Evolutionary conservation across 2,888 invertebrate genomes (phyloP).

Genomic region (Lycocerus yunnanus): DNA sequence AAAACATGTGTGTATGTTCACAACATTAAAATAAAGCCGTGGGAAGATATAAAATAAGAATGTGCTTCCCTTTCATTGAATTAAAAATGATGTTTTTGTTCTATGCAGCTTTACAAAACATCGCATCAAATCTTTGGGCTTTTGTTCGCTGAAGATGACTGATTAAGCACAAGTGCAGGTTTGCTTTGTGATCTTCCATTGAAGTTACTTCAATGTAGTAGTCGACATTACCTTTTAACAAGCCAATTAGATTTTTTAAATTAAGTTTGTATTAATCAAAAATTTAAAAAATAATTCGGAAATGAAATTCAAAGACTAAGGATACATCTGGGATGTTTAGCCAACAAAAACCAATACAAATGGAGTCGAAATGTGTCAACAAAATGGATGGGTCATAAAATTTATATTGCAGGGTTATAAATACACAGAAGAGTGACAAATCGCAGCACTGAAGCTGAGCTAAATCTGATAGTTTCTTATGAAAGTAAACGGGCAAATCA

Average conservation of each 20-base stretch:
- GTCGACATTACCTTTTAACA: background rate
- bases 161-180: conserved; percentile 20
- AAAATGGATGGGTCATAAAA: background rate
- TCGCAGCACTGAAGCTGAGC: too few species aligned
- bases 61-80: conserved; percentile 27
- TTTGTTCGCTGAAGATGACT: conserved; percentile 18
- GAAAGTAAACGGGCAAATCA: too few species aligned
- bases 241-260: background rate
- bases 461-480: too few species aligned
- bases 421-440: too few species aligned
- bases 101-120: conserved; percentile 4
- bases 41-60: conserved; percentile 22
- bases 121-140: conserved; percentile 7
- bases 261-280: background rate
- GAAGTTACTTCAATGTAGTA: conserved; percentile 5
- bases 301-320: background rate
- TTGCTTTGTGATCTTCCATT: conserved; percentile 14
- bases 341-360: too few species aligned
- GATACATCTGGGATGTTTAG: background rate
- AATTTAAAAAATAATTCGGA: background rate
- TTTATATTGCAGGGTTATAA: background rate
- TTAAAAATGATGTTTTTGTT: background rate
- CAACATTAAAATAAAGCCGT: conserved; percentile 11
- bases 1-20: background rate
- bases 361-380: background rate